Conservation (phyloP, 2,888 invertebrate species). For the Noctua janthe region DNA sequence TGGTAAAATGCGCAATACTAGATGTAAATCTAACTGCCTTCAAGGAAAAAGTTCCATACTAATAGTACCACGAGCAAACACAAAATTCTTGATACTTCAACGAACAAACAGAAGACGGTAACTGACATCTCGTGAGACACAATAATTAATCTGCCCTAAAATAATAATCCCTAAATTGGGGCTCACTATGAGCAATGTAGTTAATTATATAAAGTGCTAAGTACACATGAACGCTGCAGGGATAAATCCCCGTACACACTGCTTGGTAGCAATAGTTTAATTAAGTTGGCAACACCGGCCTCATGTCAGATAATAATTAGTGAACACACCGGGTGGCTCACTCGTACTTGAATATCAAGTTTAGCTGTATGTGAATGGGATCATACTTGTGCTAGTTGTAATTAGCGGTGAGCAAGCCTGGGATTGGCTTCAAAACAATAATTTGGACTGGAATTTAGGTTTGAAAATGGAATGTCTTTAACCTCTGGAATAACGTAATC, state of each 20-base stretch:
- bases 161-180: conserved; percentile 21
- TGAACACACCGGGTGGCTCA: conserved; percentile 48
- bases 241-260: conserved; percentile 15
- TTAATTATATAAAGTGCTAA: conserved; percentile 48
- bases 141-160: conserved; percentile 33
- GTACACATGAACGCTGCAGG: conserved; percentile 15
- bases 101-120: background rate
- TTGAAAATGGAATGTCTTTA: background rate
- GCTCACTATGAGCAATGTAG: conserved; percentile 18
- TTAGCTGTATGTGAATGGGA: conserved; percentile 26
- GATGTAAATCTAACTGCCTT: conserved; percentile 33
- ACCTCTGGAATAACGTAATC: background rate
- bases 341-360: conserved; percentile 38
- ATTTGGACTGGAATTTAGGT: background rate
- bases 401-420: conserved; percentile 30
- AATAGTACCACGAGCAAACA: background rate
- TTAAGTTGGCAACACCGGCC: conserved; percentile 64
- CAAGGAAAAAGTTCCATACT: conserved; percentile 2
- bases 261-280: conserved; percentile 62
- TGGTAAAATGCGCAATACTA: conserved; percentile 26
- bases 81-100: background rate
- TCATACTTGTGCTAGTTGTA: conserved; percentile 33
- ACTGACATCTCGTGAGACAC: conserved; percentile 2
- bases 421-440: background rate
- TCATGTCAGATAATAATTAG: conserved; percentile 66